Conservation (phyloP, 2,888 invertebrate species). For the Hirtodrosophila confusa region DNA sequence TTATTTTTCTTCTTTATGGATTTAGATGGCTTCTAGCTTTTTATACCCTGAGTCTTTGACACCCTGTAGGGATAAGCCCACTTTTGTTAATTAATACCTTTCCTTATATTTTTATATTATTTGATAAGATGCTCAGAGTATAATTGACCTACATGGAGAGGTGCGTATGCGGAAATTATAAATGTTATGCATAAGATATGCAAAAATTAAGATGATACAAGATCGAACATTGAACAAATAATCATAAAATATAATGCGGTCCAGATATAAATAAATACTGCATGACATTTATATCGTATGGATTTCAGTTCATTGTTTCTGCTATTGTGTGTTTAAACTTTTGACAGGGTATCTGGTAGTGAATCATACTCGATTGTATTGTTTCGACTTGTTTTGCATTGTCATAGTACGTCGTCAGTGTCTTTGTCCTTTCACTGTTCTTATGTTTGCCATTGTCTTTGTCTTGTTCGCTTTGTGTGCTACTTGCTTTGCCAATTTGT, state of each 20-base stretch:
- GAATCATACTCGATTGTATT: background rate
- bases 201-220: too few species aligned
- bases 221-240: too few species aligned
- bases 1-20: slow-evolving; percentile 30
- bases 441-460: slow-evolving; percentile 32
- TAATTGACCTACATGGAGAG: background rate
- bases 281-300: too few species aligned
- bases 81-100: too few species aligned
- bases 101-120: too few species aligned
- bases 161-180: too few species aligned
- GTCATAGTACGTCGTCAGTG: slow-evolving; percentile 52
- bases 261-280: too few species aligned
- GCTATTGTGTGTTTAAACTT: background rate
- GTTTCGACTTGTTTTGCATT: slow-evolving; percentile 43
- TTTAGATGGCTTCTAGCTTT: slow-evolving; percentile 37
- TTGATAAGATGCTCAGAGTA: background rate
- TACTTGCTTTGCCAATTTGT: slow-evolving; percentile 57
- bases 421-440: slow-evolving; percentile 33
- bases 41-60: slow-evolving; percentile 39
- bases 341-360: slow-evolving; percentile 20
- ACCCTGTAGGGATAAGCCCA: too few species aligned
- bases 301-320: background rate
- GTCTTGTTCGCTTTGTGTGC: slow-evolving; percentile 20
- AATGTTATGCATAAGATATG: too few species aligned
- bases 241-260: too few species aligned